A percentile compares a stretch with the other conserved stretches of the same genome.
These are phyloP conservation scores for Pentalonia nigronervosa DNA, from an alignment of 1,140 invertebrate species.

Conservation along the genomic window DNA sequence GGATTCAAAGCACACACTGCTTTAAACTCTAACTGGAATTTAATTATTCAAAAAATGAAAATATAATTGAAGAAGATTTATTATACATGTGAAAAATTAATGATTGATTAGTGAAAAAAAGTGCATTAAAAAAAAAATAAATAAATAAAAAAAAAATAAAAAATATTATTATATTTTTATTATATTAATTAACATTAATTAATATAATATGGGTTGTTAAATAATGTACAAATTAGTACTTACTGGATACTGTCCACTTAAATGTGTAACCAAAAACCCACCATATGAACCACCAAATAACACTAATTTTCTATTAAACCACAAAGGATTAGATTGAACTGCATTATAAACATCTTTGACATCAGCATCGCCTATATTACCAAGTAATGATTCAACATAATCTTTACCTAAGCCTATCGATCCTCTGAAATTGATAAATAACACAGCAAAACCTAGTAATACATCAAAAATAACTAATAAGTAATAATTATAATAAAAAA, in stretches of 20 bases:
- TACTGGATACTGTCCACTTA: conserved; percentile 84
- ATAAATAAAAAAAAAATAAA: too few species aligned
- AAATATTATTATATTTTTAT: too few species aligned
- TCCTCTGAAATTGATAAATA: conserved; percentile 87
- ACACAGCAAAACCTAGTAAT: conserved; percentile 73
- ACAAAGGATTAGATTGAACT: conserved; percentile 67
- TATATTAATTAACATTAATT: too few species aligned
- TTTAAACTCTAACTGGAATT: conserved; percentile 72
- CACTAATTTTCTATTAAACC: conserved; percentile 69
- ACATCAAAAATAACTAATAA: not conserved
- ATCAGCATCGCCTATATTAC: conserved; percentile 79
- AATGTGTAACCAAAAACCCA: conserved; percentile 85
- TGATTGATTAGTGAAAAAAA: not conserved
- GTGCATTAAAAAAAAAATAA: too few species aligned
- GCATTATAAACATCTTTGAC: conserved; percentile 79
- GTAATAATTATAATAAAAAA: not conserved
- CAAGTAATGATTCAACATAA: conserved; percentile 75
- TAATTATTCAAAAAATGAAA: not conserved
- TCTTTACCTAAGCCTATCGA: conserved; percentile 83
- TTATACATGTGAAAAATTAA: not conserved
- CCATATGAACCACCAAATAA: conserved; percentile 88
- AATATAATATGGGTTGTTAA: not conserved
- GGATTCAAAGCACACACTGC: conserved; percentile 80
- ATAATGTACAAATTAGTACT: conserved; percentile 55
- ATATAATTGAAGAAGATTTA: not conserved